Percentiles rank a stretch among this genome's conserved stretches.
Evolutionary conservation across 2,113 vertebrate species (phyloP).

Genomic region (Garra rufa): DNA sequence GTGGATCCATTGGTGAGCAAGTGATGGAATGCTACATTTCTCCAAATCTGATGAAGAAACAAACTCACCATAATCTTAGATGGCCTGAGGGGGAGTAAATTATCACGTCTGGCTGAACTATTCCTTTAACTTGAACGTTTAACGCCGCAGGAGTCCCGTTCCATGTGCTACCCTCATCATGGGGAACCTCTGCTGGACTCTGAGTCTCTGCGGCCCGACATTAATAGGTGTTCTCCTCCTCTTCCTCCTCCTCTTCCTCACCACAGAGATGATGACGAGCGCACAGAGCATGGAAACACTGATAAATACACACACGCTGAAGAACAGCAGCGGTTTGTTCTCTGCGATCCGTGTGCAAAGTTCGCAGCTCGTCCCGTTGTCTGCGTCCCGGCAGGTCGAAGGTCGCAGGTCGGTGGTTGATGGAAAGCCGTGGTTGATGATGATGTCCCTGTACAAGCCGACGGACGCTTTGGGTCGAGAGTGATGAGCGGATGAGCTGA

Average conservation of each 20-base stretch:
- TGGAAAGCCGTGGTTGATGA: slow-evolving; percentile 80
- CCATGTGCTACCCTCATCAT: slow-evolving; percentile 27
- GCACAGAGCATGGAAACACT: slow-evolving; percentile 75
- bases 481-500: slow-evolving; percentile 77
- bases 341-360: slow-evolving; percentile 77
- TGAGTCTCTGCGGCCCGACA: slow-evolving; percentile 45
- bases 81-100: too few species aligned
- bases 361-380: slow-evolving; percentile 64
- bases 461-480: slow-evolving; percentile 86
- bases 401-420: slow-evolving; percentile 36
- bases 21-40: too few species aligned
- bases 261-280: slow-evolving; percentile 76
- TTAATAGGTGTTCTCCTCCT: slow-evolving; percentile 4
- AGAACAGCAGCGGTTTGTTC: slow-evolving; percentile 86
- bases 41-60: too few species aligned
- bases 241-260: slow-evolving; percentile 59
- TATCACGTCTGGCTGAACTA: too few species aligned
- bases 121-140: not conserved
- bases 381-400: slow-evolving; percentile 59
- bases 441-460: slow-evolving; percentile 81
- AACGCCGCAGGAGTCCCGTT: not conserved
- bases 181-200: slow-evolving; percentile 7
- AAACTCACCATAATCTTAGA: too few species aligned
- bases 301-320: slow-evolving; percentile 81
- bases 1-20: too few species aligned